Base-by-base conservation (phyloP, 1,140 invertebrate species). In the Ceratitis capitata region DNA sequence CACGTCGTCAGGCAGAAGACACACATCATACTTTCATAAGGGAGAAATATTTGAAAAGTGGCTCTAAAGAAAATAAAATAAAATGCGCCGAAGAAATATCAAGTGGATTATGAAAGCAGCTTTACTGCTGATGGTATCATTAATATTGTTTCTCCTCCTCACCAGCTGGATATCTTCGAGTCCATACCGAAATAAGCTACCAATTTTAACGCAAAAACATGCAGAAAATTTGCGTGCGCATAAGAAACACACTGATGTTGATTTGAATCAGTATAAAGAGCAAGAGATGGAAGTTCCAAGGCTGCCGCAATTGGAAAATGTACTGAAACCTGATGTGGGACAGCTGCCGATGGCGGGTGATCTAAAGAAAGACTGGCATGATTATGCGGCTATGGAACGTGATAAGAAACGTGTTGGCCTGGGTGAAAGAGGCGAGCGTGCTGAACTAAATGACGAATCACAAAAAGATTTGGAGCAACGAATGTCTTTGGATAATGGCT, bases 301-400 rank as follows among this genome's bases (percentile, higher is more conserved):
- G 19, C 35, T 78, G 64, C 29, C 32, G 58, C 19, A 23, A 6
- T 29, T 12, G n/a, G 10, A 85, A 51, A 35, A 29, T 42, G 61
- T 29, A 26, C 12, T n/a, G 26, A 2, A 12, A 45, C 3, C 12
- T 14, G 53, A 61, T 16, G 19, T n/a, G 0, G 14, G 23, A 47
- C 74, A 85, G 47, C 47, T 74, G 49, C 69, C 5, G 16, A 39
- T 86, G 0, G 94, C 89, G 95, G 95, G 93, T 94, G 95, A 86
- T 12, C 12, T 47, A 0, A 91, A 88, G 58, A 89, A 88, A 84
- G 97, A 98, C 89, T 98, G 97, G 97, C 97, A 98, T 90, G 94
- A 98, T 91, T 96, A 97, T 89, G 92, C 94, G 56, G 92, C 93
- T 85, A 97, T 98, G 87, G 92, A 94, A 82, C 92, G 93, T 39